Percentiles rank a stretch among this genome's conserved stretches.
Evolutionary conservation across 2,888 invertebrate genomes (phyloP).

Genomic region (Gymnosoma rotundatum): DNA sequence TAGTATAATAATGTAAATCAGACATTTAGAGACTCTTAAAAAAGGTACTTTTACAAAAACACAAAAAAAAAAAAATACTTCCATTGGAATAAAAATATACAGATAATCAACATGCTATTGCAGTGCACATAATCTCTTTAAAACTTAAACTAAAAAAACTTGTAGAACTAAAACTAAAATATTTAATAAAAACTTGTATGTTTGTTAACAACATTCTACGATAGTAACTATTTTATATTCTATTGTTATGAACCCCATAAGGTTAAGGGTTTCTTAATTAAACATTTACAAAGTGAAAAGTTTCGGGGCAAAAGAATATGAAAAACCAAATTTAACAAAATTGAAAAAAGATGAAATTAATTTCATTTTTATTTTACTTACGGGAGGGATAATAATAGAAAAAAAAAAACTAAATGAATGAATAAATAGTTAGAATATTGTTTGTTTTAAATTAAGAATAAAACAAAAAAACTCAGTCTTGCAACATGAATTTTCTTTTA

Average conservation of each 20-base stretch:
- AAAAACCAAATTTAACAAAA: conserved; percentile 49
- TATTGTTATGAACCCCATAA: conserved; percentile 57
- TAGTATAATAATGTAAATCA: no score
- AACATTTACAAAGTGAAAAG: conserved; percentile 66
- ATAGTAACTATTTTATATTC: conserved; percentile 7
- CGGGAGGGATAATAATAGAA: not conserved
- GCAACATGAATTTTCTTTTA: conserved; percentile 11
- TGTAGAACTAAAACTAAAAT: conserved; percentile 38
- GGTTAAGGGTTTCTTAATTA: conserved; percentile 67
- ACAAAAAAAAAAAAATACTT: no score
- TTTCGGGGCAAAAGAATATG: conserved; percentile 29
- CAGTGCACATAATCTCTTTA: conserved; percentile 11
- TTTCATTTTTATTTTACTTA: not conserved
- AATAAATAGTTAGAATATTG: conserved; percentile 50
- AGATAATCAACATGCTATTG: conserved; percentile 2
- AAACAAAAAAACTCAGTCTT: conserved; percentile 11
- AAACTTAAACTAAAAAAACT: conserved; percentile 4
- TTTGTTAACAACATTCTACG: conserved; percentile 8
- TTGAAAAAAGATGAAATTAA: conserved; percentile 42
- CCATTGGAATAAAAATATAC: no score
- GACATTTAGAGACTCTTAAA: not conserved
- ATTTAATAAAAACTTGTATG: conserved; percentile 22
- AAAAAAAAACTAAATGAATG: not conserved
- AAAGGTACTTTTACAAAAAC: no score
- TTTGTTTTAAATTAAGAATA: conserved; percentile 60